Evolutionary conservation across 2,888 invertebrate genomes (phyloP).

Genomic region (Cistogaster globosa): DNA sequence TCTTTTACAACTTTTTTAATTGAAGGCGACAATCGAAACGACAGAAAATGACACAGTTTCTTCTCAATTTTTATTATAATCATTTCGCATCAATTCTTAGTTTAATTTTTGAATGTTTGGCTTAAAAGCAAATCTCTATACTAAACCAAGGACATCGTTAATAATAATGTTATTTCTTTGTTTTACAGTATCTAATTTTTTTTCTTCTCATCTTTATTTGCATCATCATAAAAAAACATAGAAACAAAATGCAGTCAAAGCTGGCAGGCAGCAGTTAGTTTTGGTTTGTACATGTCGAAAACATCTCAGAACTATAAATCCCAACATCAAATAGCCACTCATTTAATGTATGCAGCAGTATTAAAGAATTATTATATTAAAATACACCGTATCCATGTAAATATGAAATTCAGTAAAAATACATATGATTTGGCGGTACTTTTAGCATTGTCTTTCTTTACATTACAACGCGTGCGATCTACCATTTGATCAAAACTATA

Average conservation of each 20-base stretch:
- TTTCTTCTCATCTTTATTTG: constrained; percentile 63
- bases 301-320: constrained; percentile 51
- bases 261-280: constrained; percentile 39
- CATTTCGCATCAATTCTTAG: constrained; percentile 37
- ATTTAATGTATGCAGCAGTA: constrained; percentile 24
- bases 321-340: constrained; percentile 38
- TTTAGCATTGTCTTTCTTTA: too few species aligned
- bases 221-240: constrained; percentile 65
- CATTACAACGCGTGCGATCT: too few species aligned
- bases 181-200: constrained; percentile 25
- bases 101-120: constrained; percentile 28
- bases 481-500: too few species aligned
- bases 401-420: background rate
- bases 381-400: constrained; percentile 19
- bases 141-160: constrained; percentile 62
- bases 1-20: too few species aligned
- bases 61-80: constrained; percentile 16
- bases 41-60: background rate
- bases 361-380: constrained; percentile 9
- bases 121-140: constrained; percentile 40
- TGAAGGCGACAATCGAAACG: too few species aligned
- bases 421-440: too few species aligned
- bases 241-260: constrained; percentile 58
- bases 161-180: constrained; percentile 59
- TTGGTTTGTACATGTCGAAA: constrained; percentile 22